Evolutionary conservation across 2,113 vertebrate genomes (phyloP), one percentile per base, ranked within the genome.

Genomic region (Columbina picui): DNA sequence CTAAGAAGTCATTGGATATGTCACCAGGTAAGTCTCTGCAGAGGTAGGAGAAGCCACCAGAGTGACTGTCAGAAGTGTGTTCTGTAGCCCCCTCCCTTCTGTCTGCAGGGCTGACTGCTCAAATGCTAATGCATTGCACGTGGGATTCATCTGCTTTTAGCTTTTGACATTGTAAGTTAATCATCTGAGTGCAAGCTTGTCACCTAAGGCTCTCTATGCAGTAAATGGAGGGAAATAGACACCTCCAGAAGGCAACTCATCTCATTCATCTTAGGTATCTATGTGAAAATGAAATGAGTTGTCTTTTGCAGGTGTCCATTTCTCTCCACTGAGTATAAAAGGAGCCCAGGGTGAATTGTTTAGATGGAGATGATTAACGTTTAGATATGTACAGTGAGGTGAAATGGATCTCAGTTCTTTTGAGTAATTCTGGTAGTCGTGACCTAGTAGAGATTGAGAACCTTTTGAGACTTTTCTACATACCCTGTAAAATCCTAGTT

Each of bases 191-290:
- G 94, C 88, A 80, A 94, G 79, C 85, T 88, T 71, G 8, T 83
- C 94, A 95, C 95, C 88, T 88, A 61, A 64, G 88, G 94, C 88
- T 94, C 63, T 80, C 88, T 73, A 12, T 80, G 11, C 16, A 69
- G 95, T 70, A 94, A 94, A 96, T 94, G 85, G 92, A 85, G 85
- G 92, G 90, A 92, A 93, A 93, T 71, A 79, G 88, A 77, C 75
- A 88, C 82, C 92, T 96, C 85, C 82, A 95, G 85, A 93, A 94
- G 82, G 85, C 88, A 92, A 12, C 53, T 87, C 27, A 15, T 73
- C 82, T 65, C 85, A 96, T 97, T 75, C 39, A 80, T 96, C 85
- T 90, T 73, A 49, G 63, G 59, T 61, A 57, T 53, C 87, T n/a
- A 14, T 2, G n/a, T 14, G 75, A 83, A 79, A 82, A 90, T 65